Evolutionary conservation across 2,113 vertebrate genomes (phyloP).

Genomic region (Mus musculus): GRCm39 chr7:76586501-76587000

Average conservation of each 20-base stretch:
- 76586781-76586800: not conserved
- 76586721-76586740: not conserved
- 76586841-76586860: not conserved
- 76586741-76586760: not conserved
- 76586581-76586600: not conserved
- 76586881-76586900: not conserved
- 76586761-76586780: not conserved
- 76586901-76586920: not conserved
- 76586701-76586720: not conserved
- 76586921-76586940: fast-evolving
- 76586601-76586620: not conserved
- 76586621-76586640: not conserved
- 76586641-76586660: not conserved
- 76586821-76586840: not conserved
- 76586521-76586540: not conserved
- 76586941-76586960: fast-evolving
- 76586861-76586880: not conserved
- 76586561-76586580: not conserved
- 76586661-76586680: not conserved
- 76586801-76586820: not conserved
- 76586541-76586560: no score
- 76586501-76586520: fast-evolving
- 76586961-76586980: no score
- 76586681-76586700: not conserved
- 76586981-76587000: not conserved